phyloP scores from a whole-genome alignment of 2,797 vertebrate species.

The Artibeus lituratus region DNA sequence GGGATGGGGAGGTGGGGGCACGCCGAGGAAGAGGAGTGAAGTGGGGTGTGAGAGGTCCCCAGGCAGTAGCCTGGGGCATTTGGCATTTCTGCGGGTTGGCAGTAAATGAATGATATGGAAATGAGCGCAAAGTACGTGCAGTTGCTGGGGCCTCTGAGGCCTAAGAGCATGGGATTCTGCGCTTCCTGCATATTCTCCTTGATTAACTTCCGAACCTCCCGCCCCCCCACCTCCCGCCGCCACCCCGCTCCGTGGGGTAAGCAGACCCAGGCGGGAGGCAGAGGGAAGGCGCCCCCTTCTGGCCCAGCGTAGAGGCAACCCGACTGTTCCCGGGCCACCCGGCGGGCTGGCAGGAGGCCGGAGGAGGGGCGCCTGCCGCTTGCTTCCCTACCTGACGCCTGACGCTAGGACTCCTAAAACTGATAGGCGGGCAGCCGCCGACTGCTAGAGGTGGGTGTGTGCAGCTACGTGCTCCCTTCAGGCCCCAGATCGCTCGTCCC shows the following conservation, averaged over 20 bases:
- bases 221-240: too few species aligned
- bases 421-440: neutral
- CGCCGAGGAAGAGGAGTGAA: neutral
- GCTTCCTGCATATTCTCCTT: neutral
- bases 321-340: neutral
- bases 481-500: neutral
- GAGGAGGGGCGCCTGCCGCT: slow-evolving; percentile 1
- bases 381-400: neutral
- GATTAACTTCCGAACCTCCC: neutral
- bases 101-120: neutral
- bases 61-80: neutral
- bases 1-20: neutral
- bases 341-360: neutral
- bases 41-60: neutral
- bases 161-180: neutral
- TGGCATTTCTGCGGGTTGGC: neutral
- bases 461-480: neutral
- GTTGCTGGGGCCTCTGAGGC: neutral
- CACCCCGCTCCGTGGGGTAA: neutral
- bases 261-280: neutral
- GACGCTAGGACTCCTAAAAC: neutral
- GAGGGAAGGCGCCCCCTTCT: slow-evolving; percentile 44
- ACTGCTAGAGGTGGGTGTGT: slow-evolving; percentile 55
- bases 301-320: neutral
- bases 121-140: slow-evolving; percentile 22